A percentile compares a stretch with the other conserved stretches of the same genome.
phyloP scores from a whole-genome alignment of 2,113 vertebrate species.

The Pomatorhinus ruficollis region DNA sequence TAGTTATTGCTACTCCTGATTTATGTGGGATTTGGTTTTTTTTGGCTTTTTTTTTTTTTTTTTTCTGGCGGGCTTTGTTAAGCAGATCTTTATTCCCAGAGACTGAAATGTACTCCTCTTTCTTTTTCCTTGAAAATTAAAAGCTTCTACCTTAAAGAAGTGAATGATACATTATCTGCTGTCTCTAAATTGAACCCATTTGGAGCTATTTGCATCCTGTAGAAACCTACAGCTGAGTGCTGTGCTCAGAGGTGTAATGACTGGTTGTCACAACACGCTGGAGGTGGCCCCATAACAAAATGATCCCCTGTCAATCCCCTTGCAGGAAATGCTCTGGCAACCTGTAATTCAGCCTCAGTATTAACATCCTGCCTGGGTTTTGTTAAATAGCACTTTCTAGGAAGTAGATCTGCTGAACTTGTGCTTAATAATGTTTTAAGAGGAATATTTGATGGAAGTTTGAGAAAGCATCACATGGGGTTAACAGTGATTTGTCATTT shows the following conservation, averaged over 20 bases:
- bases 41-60: not conserved
- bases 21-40: not conserved
- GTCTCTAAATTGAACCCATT: constrained; percentile 95
- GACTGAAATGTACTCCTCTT: constrained; percentile 69
- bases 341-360: constrained; percentile 93
- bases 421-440: constrained; percentile 94
- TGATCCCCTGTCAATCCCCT: constrained; percentile 98
- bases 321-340: constrained; percentile 90
- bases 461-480: constrained; percentile 84
- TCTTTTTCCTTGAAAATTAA: constrained; percentile 75
- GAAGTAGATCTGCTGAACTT: constrained; percentile 97
- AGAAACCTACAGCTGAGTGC: constrained; percentile 97
- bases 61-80: constrained; percentile 34
- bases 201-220: constrained; percentile 97
- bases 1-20: constrained; percentile 44
- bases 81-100: constrained; percentile 61
- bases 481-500: constrained; percentile 99
- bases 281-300: constrained; percentile 96
- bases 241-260: constrained; percentile 95
- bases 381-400: constrained; percentile 99
- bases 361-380: constrained; percentile 92
- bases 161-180: constrained; percentile 89
- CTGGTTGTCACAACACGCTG: constrained; percentile 99
- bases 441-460: constrained; percentile 90
- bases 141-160: constrained; percentile 85